Evolutionary conservation across 2,113 vertebrate species (phyloP).

Genomic region (Ceyx melanurus): DNA sequence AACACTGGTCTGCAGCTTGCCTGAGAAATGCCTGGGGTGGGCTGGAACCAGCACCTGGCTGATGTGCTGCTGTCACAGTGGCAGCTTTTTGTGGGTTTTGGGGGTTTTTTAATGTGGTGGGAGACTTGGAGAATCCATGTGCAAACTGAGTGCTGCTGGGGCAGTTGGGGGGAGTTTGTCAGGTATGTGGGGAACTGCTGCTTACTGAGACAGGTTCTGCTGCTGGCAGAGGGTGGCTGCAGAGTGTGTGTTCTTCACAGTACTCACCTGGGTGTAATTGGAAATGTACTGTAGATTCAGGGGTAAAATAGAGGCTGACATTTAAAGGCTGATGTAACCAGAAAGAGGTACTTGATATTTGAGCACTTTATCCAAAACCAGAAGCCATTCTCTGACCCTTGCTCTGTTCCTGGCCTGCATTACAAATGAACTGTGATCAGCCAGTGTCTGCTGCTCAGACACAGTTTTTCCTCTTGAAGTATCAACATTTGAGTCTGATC

Average conservation of each 20-base stretch:
- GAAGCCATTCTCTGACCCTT: constrained; percentile 34
- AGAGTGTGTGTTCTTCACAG: not conserved
- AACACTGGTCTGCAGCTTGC: not conserved
- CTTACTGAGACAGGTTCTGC: not conserved
- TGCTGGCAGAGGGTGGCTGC: not conserved
- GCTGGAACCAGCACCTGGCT: not conserved
- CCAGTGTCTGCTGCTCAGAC: not conserved
- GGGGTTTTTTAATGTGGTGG: not conserved
- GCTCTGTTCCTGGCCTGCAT: not conserved
- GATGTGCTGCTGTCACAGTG: not conserved
- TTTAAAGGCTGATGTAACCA: not conserved
- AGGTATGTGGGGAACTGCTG: not conserved
- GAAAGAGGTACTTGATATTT: not conserved
- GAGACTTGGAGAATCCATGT: not conserved
- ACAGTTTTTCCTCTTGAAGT: not conserved
- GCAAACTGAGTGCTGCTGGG: not conserved
- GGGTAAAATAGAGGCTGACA: constrained; percentile 19
- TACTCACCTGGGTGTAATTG: not conserved
- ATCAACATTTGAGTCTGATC: not conserved
- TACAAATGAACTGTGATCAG: not conserved
- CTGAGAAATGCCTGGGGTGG: not conserved
- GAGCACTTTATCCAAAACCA: not conserved
- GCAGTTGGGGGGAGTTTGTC: not conserved
- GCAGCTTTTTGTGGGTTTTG: not conserved
- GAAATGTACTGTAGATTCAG: not conserved